phyloP scores from a whole-genome alignment of 2,888 invertebrate species.

The Xanthia icteritia region DNA sequence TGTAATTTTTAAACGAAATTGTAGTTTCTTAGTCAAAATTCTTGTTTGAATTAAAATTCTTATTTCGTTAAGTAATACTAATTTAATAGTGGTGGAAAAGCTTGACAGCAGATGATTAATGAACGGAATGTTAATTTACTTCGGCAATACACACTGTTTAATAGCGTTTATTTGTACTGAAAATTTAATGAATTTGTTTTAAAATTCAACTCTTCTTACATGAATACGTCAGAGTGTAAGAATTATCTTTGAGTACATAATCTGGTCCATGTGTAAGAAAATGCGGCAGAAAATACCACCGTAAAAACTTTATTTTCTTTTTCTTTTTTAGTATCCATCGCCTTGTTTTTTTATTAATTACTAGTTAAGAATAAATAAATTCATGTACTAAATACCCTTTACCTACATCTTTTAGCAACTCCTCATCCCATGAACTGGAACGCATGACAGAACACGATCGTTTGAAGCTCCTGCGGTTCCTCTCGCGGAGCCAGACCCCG shows the following conservation, averaged over 20 bases:
- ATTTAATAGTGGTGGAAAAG: background rate
- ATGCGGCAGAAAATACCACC: background rate
- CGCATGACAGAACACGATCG: conserved; percentile 80
- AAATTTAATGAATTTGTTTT: background rate
- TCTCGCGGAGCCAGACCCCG: conserved; percentile 78
- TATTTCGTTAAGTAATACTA: background rate
- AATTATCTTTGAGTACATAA: background rate
- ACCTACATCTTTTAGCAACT: conserved; percentile 75
- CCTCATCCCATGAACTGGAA: conserved; percentile 80
- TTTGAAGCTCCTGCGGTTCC: conserved; percentile 73
- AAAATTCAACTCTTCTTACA: background rate
- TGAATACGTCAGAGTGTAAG: background rate
- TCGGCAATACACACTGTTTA: background rate
- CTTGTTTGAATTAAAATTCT: background rate
- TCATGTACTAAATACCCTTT: background rate
- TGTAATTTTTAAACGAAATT: conserved; percentile 59
- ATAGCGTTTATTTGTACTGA: background rate
- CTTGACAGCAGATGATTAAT: background rate
- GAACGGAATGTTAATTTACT: background rate
- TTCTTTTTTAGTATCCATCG: background rate
- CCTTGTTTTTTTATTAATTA: background rate
- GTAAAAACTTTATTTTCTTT: background rate
- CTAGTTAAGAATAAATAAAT: background rate
- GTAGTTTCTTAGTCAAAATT: background rate
- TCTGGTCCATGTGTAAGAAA: background rate